Base-by-base conservation (phyloP, 2,888 invertebrate species). In the Leucozona laternaria region DNA sequence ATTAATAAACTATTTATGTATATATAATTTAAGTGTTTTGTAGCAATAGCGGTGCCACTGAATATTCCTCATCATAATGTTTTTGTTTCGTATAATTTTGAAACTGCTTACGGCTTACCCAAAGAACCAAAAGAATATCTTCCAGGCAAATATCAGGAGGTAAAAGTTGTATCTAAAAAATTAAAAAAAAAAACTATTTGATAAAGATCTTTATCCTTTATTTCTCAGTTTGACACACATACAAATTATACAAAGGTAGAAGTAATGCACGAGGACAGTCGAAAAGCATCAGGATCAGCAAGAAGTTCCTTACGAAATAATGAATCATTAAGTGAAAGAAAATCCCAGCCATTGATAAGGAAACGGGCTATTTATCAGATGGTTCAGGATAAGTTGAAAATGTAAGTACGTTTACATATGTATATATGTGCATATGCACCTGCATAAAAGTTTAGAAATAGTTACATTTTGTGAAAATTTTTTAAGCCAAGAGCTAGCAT, bases 41-140 rank as follows among this genome's bases (percentile, higher is more conserved):
- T 95, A 48, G 96, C 96, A 0, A 93, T 96, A 83, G 95, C 96
- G 0, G 94, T 96, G 25, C 96, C 96, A 0, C 91, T 96, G 17
- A 95, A 95, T 89, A 93, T 95, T 10, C 95, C 95, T 0, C 94
- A 95, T 88, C 95, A 95, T 88, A 95, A 95, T 89, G 94, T 96
- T 22, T 96, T 96, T 89, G 93, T 96, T 22, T 95, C 96, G 0
- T 96, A 95, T 91, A 96, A 96, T 92, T 95, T 96, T 89, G 96
- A 96, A 90, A 94, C 95, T 0, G 95, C 95, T 90, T 96, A 96
- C 91, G 92, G 91, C 84, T 92, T 95, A 5, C 94, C 96, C 7
- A 93, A 91, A 40, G 95, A 95, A 89, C 93, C 93, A 50, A 93
- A 93, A 0, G 92, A 93, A 79, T 92, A 93, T 13, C 93, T 94